phyloP scores from a whole-genome alignment of 2,113 vertebrate species.

The Elaphurus davidianus region DNA sequence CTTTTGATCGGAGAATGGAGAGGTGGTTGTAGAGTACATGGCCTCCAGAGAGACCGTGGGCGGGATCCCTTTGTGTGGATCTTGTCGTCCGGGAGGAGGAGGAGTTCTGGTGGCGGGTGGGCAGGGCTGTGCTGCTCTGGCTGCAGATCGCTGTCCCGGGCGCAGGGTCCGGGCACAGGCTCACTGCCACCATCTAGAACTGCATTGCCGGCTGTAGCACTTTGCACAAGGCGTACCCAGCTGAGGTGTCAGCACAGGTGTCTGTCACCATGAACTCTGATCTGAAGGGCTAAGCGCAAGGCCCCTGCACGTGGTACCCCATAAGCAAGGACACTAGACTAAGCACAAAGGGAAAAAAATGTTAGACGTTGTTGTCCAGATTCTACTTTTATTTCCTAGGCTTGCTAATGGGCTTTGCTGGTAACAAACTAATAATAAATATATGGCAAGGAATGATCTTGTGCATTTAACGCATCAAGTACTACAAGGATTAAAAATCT shows the following conservation, averaged over 20 bases:
- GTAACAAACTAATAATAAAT: background rate
- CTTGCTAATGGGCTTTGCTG: background rate
- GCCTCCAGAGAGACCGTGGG: background rate
- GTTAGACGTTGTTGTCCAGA: background rate
- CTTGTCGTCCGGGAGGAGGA: background rate
- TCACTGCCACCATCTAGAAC: background rate
- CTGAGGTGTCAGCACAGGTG: background rate
- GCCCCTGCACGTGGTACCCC: background rate
- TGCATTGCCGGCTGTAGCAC: fast-evolving
- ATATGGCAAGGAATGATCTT: background rate
- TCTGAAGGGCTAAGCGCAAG: background rate
- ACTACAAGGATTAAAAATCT: background rate
- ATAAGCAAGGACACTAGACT: background rate
- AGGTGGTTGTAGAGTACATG: background rate
- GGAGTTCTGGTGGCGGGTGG: background rate
- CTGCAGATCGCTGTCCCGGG: background rate
- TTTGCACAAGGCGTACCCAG: background rate
- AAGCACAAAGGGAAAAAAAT: background rate
- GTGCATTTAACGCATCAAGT: background rate
- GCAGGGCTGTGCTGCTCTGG: background rate
- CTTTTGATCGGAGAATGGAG: background rate
- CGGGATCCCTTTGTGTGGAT: background rate
- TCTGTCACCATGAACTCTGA: background rate
- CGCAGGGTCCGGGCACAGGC: background rate
- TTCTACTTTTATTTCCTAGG: background rate